Evolutionary conservation across 2,888 invertebrate species (phyloP).

Genomic region (Rhagonycha fulva): DNA sequence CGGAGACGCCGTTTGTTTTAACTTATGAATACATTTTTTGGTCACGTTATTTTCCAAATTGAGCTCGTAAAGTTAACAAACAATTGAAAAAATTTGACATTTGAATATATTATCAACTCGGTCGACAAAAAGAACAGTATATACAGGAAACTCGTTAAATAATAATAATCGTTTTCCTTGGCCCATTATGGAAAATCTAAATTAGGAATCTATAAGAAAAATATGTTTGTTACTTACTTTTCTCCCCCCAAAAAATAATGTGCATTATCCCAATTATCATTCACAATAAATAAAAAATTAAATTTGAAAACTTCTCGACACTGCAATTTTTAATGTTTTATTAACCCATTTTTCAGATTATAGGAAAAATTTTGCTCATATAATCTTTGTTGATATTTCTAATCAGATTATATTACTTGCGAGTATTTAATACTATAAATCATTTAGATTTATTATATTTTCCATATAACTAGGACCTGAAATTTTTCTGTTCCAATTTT

Average conservation of each 20-base stretch:
- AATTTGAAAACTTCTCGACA: neutral
- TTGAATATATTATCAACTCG: too few relatives aligned
- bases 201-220: too few relatives aligned
- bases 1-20: too few relatives aligned
- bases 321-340: neutral
- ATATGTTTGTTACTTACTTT: neutral
- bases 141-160: too few relatives aligned
- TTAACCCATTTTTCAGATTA: neutral
- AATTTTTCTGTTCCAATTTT: neutral
- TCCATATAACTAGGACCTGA: neutral
- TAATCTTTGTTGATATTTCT: neutral
- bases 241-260: neutral
- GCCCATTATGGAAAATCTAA: too few relatives aligned
- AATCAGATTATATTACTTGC: neutral
- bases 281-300: neutral
- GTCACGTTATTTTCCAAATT: too few relatives aligned
- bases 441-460: neutral
- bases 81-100: too few relatives aligned
- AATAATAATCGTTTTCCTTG: too few relatives aligned
- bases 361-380: neutral
- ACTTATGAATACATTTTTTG: too few relatives aligned
- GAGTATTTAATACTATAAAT: neutral
- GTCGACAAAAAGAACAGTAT: too few relatives aligned
- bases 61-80: too few relatives aligned
- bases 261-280: neutral